Evolutionary conservation across 2,888 invertebrate species (phyloP), one percentile per base, ranked within the genome.

Genomic region (Eugnorisma glareosa): DNA sequence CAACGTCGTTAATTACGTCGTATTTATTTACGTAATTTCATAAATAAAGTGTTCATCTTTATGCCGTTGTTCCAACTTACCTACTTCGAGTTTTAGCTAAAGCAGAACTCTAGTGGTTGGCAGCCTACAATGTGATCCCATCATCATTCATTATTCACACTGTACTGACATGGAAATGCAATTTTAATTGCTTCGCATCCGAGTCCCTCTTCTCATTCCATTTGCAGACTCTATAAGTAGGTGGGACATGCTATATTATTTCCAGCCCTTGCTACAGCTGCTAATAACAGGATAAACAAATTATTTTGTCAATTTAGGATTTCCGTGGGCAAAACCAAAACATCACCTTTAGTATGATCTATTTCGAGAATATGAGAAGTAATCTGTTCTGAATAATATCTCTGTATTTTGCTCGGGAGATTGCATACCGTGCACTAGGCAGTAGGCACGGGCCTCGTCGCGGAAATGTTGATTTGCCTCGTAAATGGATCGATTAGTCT

Each of bases 391-490:
- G 48, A 51, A 79, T 66, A 10, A 37, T 31, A 28, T 31, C 31
- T 28, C 48, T 67, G 43, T 51, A 51, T 45, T 70, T 45, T 57
- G 61, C 7, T 10, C 40, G 45, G 28, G 24, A 77, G 40, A 66
- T 28, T 76, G 37, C 31, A 61, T 57, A 37, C 21, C 40, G 18
- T 40, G 40, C 51, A 35, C 15, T n/a, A 63, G 43, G 31, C 48
- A 35, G 15, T n/a, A 48, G 48, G 24, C 35, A 68, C n/a, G 61
- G 51, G 24, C 15, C 21, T 66, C 67, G 21, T 51, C 13, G 35
- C 73, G 79, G 82, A 73, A 82, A 82, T 71, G 73, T 79, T 82
- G 67, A 80, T 67, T 76, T 83, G 43, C 63, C 51, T 70, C 70
- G 78, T 70, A 72, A 82, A 68, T 82, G 63, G 71, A 79, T 72